Evolutionary conservation across 2,113 vertebrate species (phyloP).

Genomic region (Paedocypris sp.): DNA sequence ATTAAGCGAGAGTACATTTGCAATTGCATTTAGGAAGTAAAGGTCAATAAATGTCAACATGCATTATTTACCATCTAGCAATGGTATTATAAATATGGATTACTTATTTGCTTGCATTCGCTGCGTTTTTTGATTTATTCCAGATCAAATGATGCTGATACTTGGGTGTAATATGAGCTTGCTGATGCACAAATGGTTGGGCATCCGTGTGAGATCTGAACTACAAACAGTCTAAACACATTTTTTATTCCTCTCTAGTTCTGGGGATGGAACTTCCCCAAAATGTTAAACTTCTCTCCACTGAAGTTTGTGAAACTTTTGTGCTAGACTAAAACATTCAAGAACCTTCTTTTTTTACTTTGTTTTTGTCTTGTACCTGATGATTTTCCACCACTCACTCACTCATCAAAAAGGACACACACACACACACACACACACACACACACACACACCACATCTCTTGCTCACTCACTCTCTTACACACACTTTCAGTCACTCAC

Average conservation of each 20-base stretch:
- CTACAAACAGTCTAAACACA: no score
- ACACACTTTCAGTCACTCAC: no score
- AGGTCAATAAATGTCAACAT: conserved; percentile 8
- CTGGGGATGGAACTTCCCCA: conserved; percentile 15
- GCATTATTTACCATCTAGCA: conserved; percentile 4
- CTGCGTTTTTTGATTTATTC: not conserved
- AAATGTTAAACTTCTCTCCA: not conserved
- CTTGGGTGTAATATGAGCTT: not conserved
- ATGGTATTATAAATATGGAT: not conserved
- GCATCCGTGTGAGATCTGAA: no score
- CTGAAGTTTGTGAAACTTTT: not conserved
- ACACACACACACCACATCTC: no score
- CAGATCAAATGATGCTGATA: not conserved
- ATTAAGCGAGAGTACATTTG: not conserved
- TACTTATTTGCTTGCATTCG: not conserved
- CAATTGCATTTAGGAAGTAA: conserved; percentile 9
- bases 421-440: no score
- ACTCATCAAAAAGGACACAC: no score
- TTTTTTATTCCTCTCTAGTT: no score
- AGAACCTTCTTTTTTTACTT: no score
- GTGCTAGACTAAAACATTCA: no score
- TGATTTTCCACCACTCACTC: conserved; percentile 18
- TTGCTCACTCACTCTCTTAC: no score
- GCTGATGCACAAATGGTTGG: no score
- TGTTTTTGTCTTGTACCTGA: no score